Percentiles rank a stretch among this genome's conserved stretches.
Evolutionary conservation across 2,113 vertebrate genomes (phyloP).

Genomic region (human (Homo sapiens)): GRCh38 chr6:109972001-109972500

Average conservation of each 20-base stretch:
- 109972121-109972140: neutral
- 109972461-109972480: neutral
- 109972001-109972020: neutral
- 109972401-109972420: neutral
- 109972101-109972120: conserved; percentile 11
- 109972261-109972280: neutral
- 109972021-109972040: neutral
- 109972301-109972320: neutral
- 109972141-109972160: neutral
- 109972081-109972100: neutral
- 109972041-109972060: neutral
- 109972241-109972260: neutral
- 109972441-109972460: neutral
- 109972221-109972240: neutral
- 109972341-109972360: neutral
- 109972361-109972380: neutral
- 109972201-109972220: neutral
- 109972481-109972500: neutral
- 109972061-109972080: neutral
- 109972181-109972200: neutral
- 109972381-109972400: neutral
- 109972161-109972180: neutral
- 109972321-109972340: neutral
- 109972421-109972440: neutral
- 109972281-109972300: neutral